phyloP scores from a whole-genome alignment of 2,888 invertebrate species.

The Atrina japonica region DNA sequence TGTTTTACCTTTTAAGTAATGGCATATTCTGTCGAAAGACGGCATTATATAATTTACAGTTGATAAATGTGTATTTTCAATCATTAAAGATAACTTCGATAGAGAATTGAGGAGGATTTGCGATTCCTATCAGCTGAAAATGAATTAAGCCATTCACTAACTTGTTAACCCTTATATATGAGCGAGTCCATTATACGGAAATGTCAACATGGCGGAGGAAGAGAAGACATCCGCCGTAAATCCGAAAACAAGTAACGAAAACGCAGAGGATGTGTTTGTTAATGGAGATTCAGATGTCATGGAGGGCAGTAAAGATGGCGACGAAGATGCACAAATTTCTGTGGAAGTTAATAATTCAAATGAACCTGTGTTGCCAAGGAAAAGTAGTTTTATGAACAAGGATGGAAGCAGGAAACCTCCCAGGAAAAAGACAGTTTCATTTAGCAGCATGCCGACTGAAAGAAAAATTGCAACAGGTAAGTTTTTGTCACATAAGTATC shows the following conservation, averaged over 20 bases:
- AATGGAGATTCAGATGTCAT: conserved; percentile 68
- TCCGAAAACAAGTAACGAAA: conserved; percentile 51
- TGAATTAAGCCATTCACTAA: background rate
- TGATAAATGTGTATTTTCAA: too few relatives aligned
- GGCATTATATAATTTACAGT: too few relatives aligned
- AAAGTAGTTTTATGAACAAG: conserved; percentile 78
- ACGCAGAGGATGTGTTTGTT: conserved; percentile 68
- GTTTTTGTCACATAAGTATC: too few relatives aligned
- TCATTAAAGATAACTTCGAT: too few relatives aligned
- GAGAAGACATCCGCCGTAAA: conserved; percentile 58
- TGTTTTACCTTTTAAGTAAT: too few relatives aligned
- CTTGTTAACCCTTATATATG: conserved; percentile 38
- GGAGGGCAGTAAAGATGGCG: conserved; percentile 54
- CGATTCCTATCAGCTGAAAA: too few relatives aligned
- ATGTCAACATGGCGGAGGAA: conserved; percentile 70
- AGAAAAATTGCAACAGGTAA: conserved; percentile 83
- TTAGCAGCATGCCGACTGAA: conserved; percentile 81
- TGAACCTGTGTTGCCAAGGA: conserved; percentile 68
- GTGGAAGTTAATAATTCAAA: conserved; percentile 61
- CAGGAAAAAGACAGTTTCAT: conserved; percentile 81
- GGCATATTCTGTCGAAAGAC: too few relatives aligned
- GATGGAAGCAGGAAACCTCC: conserved; percentile 58
- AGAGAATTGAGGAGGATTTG: too few relatives aligned
- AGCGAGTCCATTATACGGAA: conserved; percentile 49
- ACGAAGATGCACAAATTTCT: conserved; percentile 43